These are phyloP conservation scores for Chelonia mydas DNA, from an alignment of 2,797 vertebrate genomes.

Conservation along the genomic window DNA sequence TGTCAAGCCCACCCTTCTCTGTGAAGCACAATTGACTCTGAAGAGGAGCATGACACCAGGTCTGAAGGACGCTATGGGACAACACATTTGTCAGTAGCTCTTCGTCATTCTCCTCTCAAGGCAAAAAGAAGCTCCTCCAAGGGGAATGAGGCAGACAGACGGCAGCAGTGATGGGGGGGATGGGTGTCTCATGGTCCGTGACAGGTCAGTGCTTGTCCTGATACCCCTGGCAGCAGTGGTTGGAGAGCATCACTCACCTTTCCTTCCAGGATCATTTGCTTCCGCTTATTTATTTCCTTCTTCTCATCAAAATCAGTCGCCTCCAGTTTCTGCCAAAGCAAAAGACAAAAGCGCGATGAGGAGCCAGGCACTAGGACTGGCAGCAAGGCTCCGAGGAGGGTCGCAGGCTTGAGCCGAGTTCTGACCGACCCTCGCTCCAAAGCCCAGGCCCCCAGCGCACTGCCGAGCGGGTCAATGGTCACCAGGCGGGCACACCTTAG, in stretches of 20 bases:
- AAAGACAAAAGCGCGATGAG: not conserved
- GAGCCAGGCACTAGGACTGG: accelerated
- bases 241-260: conserved; percentile 82
- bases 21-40: not conserved
- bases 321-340: conserved; percentile 88
- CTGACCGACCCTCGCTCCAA: not conserved
- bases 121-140: not conserved
- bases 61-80: not conserved
- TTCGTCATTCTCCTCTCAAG: not conserved
- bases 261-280: conserved; percentile 95
- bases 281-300: conserved; percentile 96
- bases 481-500: not conserved
- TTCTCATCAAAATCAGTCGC: conserved; percentile 94
- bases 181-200: not conserved
- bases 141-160: not conserved
- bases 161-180: not conserved
- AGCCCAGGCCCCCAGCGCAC: not conserved
- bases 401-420: accelerated
- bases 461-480: not conserved
- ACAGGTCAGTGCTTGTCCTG: not conserved
- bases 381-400: accelerated
- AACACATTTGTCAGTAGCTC: not conserved
- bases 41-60: not conserved
- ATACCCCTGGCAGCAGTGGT: not conserved
- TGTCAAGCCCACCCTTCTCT: not conserved